Evolutionary conservation across 1,140 invertebrate species (phyloP), one percentile per base, ranked within the genome.

Genomic region (Teleogryllus occipitalis): DNA sequence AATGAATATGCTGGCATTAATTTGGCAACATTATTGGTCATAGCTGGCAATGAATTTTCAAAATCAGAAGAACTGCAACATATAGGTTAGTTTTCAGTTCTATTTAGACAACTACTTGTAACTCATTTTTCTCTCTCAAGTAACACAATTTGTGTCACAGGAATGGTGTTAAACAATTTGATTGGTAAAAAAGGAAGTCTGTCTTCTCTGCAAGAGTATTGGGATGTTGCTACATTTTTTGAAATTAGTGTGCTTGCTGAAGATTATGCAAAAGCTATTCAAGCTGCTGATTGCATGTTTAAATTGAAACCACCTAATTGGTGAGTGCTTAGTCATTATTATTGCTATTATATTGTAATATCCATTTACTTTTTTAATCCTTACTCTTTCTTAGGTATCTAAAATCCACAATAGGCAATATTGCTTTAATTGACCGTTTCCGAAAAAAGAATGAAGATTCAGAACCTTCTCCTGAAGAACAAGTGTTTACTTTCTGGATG

Each of bases 1-100:
- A 98, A 99, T 87, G 98, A 99, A 88, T 99, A 99, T 89, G 97
- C 97, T 27, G 98, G 98, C 54, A 99, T 99, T 80, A 99, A 99
- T 90, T 89, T 99, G 82, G 98, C 98, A 39, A 99, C 98, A 18
- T 87, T 99, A 22, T 88, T 99, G 49, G 97, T 99, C n/a, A 98
- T 99, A 83, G 96, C 94, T 82, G 98, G 98, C 54, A 97, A 98
- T 87, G 95, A 98, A 84, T 97, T 99, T 85, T 93, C 93, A 74
- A 94, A 94, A 84, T 97, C 95, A 27, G 92, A 93, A 83, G 96
- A 98, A 86, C 86, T 98, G 72, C 95, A 97, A 84, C 93, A 96
- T 82, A 95, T 97, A 83, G 92, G 92, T 89, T 85, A 86, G 82
- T 82, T 85, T 65, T 10, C 10, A 65, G 18, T 65, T 10, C 10